phyloP scores from a whole-genome alignment of 1,140 invertebrate genomes.

The Gonioctena quinquepunctata region DNA sequence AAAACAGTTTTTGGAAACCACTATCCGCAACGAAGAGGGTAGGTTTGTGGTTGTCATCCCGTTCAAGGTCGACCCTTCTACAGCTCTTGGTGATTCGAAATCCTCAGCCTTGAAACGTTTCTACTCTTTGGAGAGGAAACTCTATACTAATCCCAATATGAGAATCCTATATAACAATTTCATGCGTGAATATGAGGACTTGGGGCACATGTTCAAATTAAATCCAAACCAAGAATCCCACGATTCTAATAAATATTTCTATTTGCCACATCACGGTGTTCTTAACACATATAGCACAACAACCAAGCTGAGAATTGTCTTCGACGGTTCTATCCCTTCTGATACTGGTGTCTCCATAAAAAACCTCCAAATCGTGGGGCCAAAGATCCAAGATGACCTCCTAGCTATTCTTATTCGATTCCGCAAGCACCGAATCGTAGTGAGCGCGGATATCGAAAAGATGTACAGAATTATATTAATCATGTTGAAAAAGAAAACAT shows the following conservation, averaged over 20 bases:
- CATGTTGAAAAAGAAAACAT: no score
- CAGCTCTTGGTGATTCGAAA: conserved; percentile 26
- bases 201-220: conserved; percentile 42
- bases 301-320: conserved; percentile 45
- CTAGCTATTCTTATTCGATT: conserved; percentile 53
- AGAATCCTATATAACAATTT: conserved; percentile 39
- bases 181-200: conserved; percentile 43
- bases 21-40: no score
- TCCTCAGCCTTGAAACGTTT: conserved; percentile 22
- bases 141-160: conserved; percentile 30
- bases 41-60: no score
- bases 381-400: conserved; percentile 36
- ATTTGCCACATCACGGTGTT: conserved; percentile 48
- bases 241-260: not conserved
- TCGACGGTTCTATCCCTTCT: conserved; percentile 33
- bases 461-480: conserved; percentile 57
- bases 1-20: no score
- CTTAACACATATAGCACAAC: conserved; percentile 42
- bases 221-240: not conserved
- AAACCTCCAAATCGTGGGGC: conserved; percentile 33
- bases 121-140: conserved; percentile 35
- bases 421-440: conserved; percentile 39
- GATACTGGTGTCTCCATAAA: conserved; percentile 39
- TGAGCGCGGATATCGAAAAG: no score
- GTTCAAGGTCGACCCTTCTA: no score